These are phyloP conservation scores for Pandion haliaetus DNA, from an alignment of 2,113 vertebrate species.

Conservation along the genomic window DNA sequence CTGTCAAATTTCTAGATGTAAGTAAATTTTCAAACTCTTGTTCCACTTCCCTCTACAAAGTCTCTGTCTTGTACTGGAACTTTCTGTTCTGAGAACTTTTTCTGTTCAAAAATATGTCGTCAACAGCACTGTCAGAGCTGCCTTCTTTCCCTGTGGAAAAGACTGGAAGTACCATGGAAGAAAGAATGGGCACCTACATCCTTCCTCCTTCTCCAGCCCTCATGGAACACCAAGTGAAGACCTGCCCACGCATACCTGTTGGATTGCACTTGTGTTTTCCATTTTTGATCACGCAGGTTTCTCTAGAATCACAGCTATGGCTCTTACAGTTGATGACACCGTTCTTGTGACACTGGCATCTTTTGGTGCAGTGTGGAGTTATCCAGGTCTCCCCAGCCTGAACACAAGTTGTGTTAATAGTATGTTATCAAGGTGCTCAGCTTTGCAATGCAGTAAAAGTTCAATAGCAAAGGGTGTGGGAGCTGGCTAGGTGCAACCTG, in stretches of 20 bases:
- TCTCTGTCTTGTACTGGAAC: background rate
- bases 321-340: slow-evolving; percentile 62
- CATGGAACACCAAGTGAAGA: background rate
- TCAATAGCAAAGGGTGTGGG: background rate
- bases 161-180: background rate
- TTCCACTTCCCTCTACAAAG: background rate
- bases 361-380: slow-evolving; percentile 69
- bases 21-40: background rate
- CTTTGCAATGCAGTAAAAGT: background rate
- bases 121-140: background rate
- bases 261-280: slow-evolving; percentile 72
- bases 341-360: slow-evolving; percentile 72
- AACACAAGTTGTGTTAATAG: background rate
- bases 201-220: background rate
- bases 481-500: background rate
- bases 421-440: background rate
- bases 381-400: slow-evolving; percentile 82
- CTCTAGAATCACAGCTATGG: slow-evolving; percentile 60
- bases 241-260: slow-evolving; percentile 60
- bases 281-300: slow-evolving; percentile 69
- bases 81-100: background rate
- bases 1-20: background rate
- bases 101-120: background rate
- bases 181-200: background rate
- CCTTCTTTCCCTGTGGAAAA: background rate